Conservation (phyloP, 2,113 vertebrate species). For the Piprites chloris region DNA sequence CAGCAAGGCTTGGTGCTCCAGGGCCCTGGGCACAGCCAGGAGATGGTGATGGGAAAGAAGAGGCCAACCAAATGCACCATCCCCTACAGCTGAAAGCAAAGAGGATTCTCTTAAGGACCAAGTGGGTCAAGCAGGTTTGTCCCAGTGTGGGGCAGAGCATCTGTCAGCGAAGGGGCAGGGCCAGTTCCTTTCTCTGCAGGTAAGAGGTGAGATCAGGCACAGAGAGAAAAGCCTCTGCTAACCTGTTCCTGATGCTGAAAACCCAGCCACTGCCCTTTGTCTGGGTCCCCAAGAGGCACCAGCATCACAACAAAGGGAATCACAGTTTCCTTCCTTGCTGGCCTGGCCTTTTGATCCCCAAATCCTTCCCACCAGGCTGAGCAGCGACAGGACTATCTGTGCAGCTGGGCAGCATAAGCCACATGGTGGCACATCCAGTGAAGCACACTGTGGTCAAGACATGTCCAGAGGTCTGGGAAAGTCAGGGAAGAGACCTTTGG, state of each 20-base stretch:
- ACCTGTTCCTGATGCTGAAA: not conserved
- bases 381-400: not conserved
- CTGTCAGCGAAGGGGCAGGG: not conserved
- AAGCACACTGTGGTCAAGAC: not conserved
- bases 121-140: not conserved
- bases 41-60: not conserved
- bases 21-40: not conserved
- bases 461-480: not conserved
- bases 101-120: not conserved
- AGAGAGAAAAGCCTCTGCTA: not conserved
- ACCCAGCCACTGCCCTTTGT: not conserved
- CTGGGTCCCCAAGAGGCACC: fast-evolving
- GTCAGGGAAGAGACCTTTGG: not conserved
- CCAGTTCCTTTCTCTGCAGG: not conserved
- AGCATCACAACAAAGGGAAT: not conserved
- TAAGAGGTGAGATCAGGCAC: not conserved
- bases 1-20: not conserved
- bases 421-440: not conserved
- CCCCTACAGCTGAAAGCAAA: not conserved
- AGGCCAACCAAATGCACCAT: not conserved
- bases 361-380: not conserved
- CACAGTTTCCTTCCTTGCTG: not conserved
- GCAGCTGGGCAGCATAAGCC: not conserved
- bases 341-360: not conserved
- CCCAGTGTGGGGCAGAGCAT: not conserved